Evolutionary conservation across 2,113 vertebrate genomes (phyloP).

Genomic region (Pontoporia blainvillei): DNA sequence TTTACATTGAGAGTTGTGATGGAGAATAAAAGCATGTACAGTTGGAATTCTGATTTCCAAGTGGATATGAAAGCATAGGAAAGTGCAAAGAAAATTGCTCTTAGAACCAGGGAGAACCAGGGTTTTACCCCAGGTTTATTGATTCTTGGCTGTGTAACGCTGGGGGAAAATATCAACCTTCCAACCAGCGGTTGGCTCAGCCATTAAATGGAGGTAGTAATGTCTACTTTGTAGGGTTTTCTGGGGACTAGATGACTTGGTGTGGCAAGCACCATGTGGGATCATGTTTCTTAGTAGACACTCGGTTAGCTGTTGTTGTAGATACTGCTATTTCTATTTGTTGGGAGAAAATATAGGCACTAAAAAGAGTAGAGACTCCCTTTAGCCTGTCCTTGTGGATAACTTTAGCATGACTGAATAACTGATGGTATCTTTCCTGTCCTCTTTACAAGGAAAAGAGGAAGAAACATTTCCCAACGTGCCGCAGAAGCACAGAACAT

Average conservation of each 20-base stretch:
- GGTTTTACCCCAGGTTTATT: neutral
- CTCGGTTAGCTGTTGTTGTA: neutral
- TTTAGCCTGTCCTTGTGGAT: neutral
- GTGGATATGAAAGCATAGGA: neutral
- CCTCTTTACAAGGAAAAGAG: neutral
- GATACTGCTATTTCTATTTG: neutral
- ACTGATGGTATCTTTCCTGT: neutral
- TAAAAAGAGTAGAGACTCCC: neutral
- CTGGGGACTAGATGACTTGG: neutral
- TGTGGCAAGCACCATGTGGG: neutral
- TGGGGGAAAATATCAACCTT: neutral
- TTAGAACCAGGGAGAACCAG: neutral
- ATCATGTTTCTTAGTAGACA: neutral
- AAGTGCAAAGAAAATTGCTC: neutral
- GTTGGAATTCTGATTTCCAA: neutral
- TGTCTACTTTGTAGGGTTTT: neutral
- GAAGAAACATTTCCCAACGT: neutral
- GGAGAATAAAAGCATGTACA: neutral
- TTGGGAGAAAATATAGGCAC: neutral
- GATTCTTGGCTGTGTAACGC: neutral
- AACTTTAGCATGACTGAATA: neutral
- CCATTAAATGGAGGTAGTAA: neutral
- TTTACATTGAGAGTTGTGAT: neutral
- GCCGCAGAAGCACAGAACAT: neutral
- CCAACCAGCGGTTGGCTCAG: neutral